Evolutionary conservation across 2,113 vertebrate species (phyloP).

Genomic region (Parus major): DNA sequence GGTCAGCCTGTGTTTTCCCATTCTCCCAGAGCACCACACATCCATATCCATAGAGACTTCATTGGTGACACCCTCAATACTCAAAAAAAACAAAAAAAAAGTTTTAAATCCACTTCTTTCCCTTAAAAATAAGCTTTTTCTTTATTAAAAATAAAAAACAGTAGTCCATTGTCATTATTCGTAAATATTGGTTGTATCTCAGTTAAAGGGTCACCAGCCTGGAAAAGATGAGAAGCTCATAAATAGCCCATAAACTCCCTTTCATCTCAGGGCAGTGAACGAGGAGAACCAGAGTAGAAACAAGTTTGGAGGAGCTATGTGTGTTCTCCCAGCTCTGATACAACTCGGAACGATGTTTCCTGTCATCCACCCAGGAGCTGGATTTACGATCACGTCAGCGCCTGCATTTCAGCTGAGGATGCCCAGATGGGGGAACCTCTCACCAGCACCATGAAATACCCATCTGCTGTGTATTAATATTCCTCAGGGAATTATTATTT

Average conservation of each 20-base stretch:
- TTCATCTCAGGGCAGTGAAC: not conserved
- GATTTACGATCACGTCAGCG: slow-evolving; percentile 19
- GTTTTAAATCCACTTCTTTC: not conserved
- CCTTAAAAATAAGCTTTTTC: not conserved
- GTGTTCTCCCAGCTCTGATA: not conserved
- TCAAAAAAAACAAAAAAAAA: not conserved
- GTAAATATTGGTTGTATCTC: not conserved
- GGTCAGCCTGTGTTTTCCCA: not conserved
- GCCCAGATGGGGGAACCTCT: slow-evolving; percentile 52
- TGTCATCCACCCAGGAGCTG: not conserved
- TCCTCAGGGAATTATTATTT: slow-evolving; percentile 36
- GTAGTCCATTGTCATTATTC: not conserved
- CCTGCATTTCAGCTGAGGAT: not conserved
- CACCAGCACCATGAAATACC: not conserved
- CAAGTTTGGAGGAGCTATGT: not conserved
- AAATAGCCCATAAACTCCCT: not conserved
- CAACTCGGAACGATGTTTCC: not conserved
- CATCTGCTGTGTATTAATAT: slow-evolving; percentile 49
- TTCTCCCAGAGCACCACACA: not conserved
- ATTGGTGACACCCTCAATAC: rapidly evolving
- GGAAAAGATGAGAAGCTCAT: not conserved
- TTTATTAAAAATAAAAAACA: too few relatives aligned
- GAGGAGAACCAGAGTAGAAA: not conserved
- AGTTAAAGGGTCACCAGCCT: not conserved
- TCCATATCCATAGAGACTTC: not conserved